Evolutionary conservation across 2,888 invertebrate species (phyloP).

Genomic region (Leptogaster cylindrica): DNA sequence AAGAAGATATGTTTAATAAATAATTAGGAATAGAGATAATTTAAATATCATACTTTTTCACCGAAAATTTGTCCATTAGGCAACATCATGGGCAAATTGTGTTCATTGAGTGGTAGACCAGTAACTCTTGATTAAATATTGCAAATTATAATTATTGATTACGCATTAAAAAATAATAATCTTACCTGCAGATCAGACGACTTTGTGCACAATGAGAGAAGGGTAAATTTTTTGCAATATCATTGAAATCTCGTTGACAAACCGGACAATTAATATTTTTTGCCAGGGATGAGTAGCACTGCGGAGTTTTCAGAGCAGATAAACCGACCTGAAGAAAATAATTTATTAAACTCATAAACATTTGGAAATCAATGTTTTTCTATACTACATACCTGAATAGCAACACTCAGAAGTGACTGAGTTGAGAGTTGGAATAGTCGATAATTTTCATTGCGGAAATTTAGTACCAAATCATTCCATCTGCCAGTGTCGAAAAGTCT

Average conservation of each 20-base stretch:
- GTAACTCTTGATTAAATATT: slow-evolving; percentile 67
- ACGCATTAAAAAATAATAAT: slow-evolving; percentile 7
- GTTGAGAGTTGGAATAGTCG: slow-evolving; percentile 91
- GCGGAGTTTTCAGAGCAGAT: slow-evolving; percentile 93
- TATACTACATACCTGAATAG: slow-evolving; percentile 69
- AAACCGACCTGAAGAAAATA: slow-evolving; percentile 74
- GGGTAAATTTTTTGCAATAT: slow-evolving; percentile 85
- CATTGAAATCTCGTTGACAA: slow-evolving; percentile 85
- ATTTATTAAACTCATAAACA: background rate
- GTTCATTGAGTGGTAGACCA: slow-evolving; percentile 91
- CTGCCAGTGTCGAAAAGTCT: slow-evolving; percentile 70
- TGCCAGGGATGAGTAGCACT: slow-evolving; percentile 75
- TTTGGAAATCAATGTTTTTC: too few species aligned
- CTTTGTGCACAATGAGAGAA: slow-evolving; percentile 97
- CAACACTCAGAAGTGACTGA: slow-evolving; percentile 89
- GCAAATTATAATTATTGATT: background rate
- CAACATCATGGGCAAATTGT: slow-evolving; percentile 98
- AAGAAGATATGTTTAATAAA: background rate
- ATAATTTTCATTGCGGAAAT: slow-evolving; percentile 94
- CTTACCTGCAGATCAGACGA: slow-evolving; percentile 81
- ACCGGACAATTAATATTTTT: slow-evolving; percentile 90
- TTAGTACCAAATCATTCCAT: slow-evolving; percentile 85
- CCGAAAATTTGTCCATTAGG: slow-evolving; percentile 98
- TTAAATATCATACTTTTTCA: slow-evolving; percentile 71
- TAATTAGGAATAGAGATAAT: background rate